These are phyloP conservation scores for Anodontia alba DNA, from an alignment of 2,888 invertebrate species.

Conservation along the genomic window DNA sequence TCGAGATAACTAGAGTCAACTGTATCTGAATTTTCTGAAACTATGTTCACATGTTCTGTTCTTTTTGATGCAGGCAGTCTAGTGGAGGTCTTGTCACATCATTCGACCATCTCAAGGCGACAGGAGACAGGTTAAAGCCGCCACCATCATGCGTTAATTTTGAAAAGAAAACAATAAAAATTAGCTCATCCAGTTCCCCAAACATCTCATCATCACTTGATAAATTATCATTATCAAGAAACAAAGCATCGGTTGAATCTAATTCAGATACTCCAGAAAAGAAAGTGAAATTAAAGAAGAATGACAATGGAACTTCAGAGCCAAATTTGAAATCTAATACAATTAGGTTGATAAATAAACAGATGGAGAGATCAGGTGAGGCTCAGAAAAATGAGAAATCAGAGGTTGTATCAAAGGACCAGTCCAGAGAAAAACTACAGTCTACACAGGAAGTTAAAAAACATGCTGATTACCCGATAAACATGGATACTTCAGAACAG, in stretches of 20 bases:
- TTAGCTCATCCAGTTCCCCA: slow-evolving; percentile 45
- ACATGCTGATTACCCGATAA: not conserved
- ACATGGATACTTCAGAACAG: not conserved
- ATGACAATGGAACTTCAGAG: not conserved
- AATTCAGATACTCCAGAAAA: not conserved
- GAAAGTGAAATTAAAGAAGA: not conserved
- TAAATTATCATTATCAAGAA: not conserved
- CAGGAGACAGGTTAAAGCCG: slow-evolving; percentile 73
- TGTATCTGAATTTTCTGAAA: too few species aligned
- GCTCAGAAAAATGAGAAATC: not conserved
- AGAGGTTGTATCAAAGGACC: not conserved
- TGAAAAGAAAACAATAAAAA: slow-evolving; percentile 76
- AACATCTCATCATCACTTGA: slow-evolving; percentile 3
- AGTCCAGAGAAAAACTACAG: not conserved
- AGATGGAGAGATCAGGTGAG: not conserved
- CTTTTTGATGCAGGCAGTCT: not conserved
- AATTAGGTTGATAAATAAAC: slow-evolving; percentile 10
- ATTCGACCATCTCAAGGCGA: slow-evolving; percentile 1
- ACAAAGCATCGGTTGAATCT: not conserved
- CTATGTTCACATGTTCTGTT: too few species aligned
- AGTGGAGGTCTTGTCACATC: slow-evolving; percentile 8
- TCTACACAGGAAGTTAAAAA: not conserved
- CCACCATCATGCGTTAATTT: slow-evolving; percentile 77
- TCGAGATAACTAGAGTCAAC: too few species aligned
- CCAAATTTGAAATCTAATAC: not conserved